Evolutionary conservation across 1,140 invertebrate genomes (phyloP).

Genomic region (Epicauta chinensis): DNA sequence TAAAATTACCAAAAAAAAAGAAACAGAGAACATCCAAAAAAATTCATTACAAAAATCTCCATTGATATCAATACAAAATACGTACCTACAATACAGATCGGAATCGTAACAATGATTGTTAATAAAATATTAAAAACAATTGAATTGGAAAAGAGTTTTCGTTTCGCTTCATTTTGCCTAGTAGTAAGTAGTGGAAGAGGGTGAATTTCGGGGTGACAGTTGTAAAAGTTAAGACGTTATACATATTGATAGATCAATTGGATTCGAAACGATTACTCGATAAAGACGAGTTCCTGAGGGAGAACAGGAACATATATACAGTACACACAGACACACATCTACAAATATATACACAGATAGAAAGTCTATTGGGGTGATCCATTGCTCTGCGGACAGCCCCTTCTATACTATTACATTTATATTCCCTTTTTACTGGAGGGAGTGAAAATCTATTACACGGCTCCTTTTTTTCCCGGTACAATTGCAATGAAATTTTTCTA

Average conservation of each 20-base stretch:
- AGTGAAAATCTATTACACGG: conserved; percentile 32
- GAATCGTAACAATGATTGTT: not conserved
- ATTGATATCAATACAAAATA: not conserved
- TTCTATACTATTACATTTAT: conserved; percentile 17
- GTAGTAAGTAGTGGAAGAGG: not conserved
- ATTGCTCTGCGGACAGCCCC: conserved; percentile 19
- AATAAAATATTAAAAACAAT: conserved; percentile 8
- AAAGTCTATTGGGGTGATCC: conserved; percentile 26
- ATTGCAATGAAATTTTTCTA: no score
- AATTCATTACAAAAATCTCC: not conserved
- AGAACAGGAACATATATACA: conserved; percentile 2
- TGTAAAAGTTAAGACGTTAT: conserved; percentile 41
- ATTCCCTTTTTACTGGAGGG: conserved; percentile 18
- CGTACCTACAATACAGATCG: not conserved
- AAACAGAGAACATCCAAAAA: no score
- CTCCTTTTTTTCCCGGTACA: not conserved
- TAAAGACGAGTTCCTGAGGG: conserved; percentile 35
- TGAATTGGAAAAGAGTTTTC: conserved; percentile 5
- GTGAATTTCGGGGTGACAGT: conserved; percentile 16
- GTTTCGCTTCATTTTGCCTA: not conserved
- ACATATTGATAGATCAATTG: conserved; percentile 45
- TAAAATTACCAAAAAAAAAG: conserved; percentile 1
- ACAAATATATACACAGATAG: not conserved
- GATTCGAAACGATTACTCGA: conserved; percentile 42
- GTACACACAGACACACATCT: no score